Evolutionary conservation across 2,113 vertebrate species (phyloP), one percentile per base, ranked within the genome.

Genomic region (Pungitius pungitius): DNA sequence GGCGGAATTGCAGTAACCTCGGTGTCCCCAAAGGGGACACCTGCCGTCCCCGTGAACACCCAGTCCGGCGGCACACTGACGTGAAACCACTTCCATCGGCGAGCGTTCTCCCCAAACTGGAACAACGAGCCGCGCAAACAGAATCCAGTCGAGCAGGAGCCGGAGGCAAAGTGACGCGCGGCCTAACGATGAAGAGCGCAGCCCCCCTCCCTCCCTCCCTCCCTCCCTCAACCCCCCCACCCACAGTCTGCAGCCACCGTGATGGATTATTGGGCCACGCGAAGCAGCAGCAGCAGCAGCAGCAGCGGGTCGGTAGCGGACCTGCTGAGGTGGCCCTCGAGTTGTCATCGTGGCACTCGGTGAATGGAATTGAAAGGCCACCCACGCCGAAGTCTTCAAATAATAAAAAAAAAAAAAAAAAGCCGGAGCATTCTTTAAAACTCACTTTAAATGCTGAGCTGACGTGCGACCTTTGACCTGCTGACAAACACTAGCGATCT

Each of bases 111-210:
- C 66, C 62, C 81, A 62, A 5, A 77, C 73, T 81, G 84, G 77
- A 89, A 66, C 81, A 81, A 89, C 80, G 82, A 80, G 77, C 71
- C 14, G 69, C 8, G 52, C 62, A 85, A 87, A 84, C 78, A 56
- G 64, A 69, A 86, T 51, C 70, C 58, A 61, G 55, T 77, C 57
- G 74, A 45, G 66, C 49, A 68, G 68, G 49, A 49, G 60, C 47
- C 35, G 12, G 45, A 60, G 62, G 69, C 71, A 66, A 69, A 85
- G 73, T 39, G 74, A 82, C 76, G 73, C 62, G 20, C 47, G 54
- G 73, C 40, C 78, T 75, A 70, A 84, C 82, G 87, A 83, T 67
- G 64, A 73, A 69, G 66, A 77, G 82, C n/a, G n/a, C 54, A 77
- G 74, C 69, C 69, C 83, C 47, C 75, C 49, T n/a, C n/a, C n/a